Evolutionary conservation across 2,888 invertebrate genomes (phyloP), one percentile per base, ranked within the genome.

Genomic region (Euspilapteryx auroguttella): DNA sequence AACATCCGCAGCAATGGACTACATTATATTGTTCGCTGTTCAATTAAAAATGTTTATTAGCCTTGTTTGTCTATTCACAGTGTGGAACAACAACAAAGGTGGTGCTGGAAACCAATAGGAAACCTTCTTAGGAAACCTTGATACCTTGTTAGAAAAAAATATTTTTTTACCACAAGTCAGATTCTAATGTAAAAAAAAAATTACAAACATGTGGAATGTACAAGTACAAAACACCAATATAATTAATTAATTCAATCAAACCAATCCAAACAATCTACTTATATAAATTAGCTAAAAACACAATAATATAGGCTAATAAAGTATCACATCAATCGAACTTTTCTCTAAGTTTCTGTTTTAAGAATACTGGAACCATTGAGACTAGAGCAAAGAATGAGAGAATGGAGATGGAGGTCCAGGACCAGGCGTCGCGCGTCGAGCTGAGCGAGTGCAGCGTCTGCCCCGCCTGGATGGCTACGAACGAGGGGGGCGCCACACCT

Each of bases 381-480:
- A 95, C 47, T 10, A 88, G 42, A 5, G 94, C 95, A 52, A 94
- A 89, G 2, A 86, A 49, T 25, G 81, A 83, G 9, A 98, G 76
- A 25, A 93, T 69, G 9, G 84, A 64, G 29, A 96, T 68, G n/a
- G 95, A 93, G 8, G 82, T 85, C 86, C 88, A 89, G 0, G 94
- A 94, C 71, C 94, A 86, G 1, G 93, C 88, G 41, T 90, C 89
- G 41, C 86, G 86, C 1, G 89, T 88, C 3, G 92, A 91, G 1
- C 94, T 91, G 68, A 99, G 79, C 39, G 92, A 86, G 48, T 98
- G 91, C 25, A 99, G 75, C 1, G 98, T 98, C 54, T 94, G 94
- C 9, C 99, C 99, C 8, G 97, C 94, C 76, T 98, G 95, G 43
- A 99, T 96, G 8, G 96, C 96, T 14, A 99, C 86, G 57, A 99